Conservation (phyloP, 2,888 invertebrate species). For the Pegoplata infirma region DNA sequence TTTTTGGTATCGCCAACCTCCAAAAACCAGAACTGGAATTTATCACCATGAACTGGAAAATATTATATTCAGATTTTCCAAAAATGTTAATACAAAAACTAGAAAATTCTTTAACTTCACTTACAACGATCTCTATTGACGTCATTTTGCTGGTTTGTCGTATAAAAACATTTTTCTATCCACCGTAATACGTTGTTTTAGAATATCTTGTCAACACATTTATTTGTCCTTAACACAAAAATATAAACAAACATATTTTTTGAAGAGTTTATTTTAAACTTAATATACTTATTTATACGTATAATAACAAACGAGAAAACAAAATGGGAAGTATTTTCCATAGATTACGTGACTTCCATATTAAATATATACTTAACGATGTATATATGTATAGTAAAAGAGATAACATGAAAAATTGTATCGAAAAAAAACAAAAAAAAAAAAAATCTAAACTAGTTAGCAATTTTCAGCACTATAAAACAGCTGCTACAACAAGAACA, state of each 20-base stretch:
- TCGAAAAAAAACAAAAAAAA: background rate
- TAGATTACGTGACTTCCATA: constrained; percentile 20
- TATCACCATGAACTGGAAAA: no score
- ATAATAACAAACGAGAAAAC: background rate
- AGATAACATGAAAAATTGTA: background rate
- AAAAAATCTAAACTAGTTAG: background rate
- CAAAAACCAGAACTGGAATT: no score
- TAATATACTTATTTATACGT: background rate
- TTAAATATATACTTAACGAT: background rate
- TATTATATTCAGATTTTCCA: no score
- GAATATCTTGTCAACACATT: background rate
- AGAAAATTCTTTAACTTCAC: no score
- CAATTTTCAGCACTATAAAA: background rate
- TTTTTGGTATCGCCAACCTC: no score
- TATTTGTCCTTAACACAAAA: background rate
- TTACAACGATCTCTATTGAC: no score
- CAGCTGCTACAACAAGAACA: background rate
- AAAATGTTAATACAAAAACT: no score
- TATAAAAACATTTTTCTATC: no score
- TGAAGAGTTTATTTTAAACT: background rate
- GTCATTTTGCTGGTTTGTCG: no score
- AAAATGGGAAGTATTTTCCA: constrained; percentile 12
- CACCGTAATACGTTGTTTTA: no score
- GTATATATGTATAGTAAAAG: background rate
- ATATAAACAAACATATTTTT: background rate